Base-by-base conservation (phyloP, 2,888 invertebrate genomes). In the Trypoxylon attenuatum region DNA sequence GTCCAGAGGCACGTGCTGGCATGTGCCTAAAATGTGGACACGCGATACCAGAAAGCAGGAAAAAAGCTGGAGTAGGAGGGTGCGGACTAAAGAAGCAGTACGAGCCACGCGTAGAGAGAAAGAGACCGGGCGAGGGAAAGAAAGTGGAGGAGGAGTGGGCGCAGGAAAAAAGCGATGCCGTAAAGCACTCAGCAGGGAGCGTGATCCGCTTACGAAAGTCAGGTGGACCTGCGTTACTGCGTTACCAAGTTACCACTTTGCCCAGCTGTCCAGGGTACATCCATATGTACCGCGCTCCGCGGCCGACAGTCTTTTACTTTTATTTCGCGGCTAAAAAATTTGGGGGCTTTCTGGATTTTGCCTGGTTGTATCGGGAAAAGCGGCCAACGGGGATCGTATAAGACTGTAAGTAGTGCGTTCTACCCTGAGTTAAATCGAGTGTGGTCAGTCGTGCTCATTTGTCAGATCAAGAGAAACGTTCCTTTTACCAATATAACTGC, bases 111-210 rank as follows among this genome's bases (percentile, higher is more conserved):
- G 10, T 46, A 66, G 41, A 58, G 56, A 59, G 54, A 67, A 64
- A 67, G 52, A 10, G 5, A 13, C 8, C 16, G 67, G 58, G 42
- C n/a, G 39, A 41, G 50, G 58, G 51, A 69, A 72, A 57, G 65
- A 69, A 71, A 67, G 25, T 42, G 51, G 45, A 42, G 43, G 51
- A 51, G 59, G 54, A 61, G 60, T 60, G 51, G 65, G 65, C 54
- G 71, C 50, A 66, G 60, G 71, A 71, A 76, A 84, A 84, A 82
- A 82, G 80, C 74, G 82, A 84, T 84, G 84, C 84, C 82, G 82
- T 85, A 85, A 85, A 85, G 84, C 85, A 85, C 85, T 85, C 85
- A 85, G 82, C 83, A 70, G 79, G 79, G 80, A 77, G 82, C 85
- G 85, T 85, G 85, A 85, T 84, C 84, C 82, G 85, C 81, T 84